phyloP scores from a whole-genome alignment of 2,888 invertebrate genomes.

The Caradrina clavipalpis region DNA sequence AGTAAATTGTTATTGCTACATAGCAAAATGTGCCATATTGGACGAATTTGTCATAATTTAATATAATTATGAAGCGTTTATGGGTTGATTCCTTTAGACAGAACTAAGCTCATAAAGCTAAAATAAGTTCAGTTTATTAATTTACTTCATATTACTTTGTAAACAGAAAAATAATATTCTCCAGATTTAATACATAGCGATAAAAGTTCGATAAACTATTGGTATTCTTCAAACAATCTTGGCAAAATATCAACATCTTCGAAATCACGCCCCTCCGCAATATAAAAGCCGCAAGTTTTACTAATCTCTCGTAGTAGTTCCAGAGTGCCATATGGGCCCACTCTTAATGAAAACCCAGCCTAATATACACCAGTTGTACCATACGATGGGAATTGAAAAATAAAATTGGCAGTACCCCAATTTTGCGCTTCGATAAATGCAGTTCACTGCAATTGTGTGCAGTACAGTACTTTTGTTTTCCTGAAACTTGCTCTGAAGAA shows the following conservation, averaged over 20 bases:
- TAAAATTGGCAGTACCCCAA: conserved; percentile 86
- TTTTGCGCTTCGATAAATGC: conserved; percentile 84
- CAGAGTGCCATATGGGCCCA: conserved; percentile 57
- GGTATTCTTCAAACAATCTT: conserved; percentile 30
- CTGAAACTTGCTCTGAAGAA: conserved; percentile 75
- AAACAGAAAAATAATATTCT: no score
- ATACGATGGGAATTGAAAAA: conserved; percentile 79
- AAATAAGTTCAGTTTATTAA: no score
- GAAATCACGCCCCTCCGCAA: conserved; percentile 22
- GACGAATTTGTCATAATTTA: no score
- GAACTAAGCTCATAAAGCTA: no score
- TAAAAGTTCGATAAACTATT: conserved; percentile 4
- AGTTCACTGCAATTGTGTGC: conserved; percentile 79
- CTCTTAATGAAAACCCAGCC: conserved; percentile 62
- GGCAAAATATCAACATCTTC: conserved; percentile 47
- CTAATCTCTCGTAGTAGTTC: conserved; percentile 58
- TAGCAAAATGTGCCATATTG: no score
- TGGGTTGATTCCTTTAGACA: no score
- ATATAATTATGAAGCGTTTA: no score
- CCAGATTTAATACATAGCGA: neutral
- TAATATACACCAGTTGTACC: conserved; percentile 61
- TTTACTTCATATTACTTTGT: no score
- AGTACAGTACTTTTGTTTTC: conserved; percentile 68
- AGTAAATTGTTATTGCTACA: no score
- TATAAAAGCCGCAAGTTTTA: conserved; percentile 58